A percentile compares a stretch with the other conserved stretches of the same genome.
Evolutionary conservation across 2,113 vertebrate genomes (phyloP).

Genomic region (Alosa alosa): DNA sequence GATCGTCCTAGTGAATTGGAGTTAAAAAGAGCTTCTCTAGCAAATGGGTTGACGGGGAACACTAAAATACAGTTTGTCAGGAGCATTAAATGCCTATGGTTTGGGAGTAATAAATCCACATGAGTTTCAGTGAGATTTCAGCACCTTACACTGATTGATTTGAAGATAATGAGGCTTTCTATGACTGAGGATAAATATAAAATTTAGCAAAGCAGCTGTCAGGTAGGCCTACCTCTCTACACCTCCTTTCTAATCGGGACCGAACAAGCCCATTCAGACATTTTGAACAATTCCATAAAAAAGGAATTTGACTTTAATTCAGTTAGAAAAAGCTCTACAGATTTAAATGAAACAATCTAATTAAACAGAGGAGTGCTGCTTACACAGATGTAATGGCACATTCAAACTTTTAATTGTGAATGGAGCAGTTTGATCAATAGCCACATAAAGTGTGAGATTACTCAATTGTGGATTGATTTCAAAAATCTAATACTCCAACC

Average conservation of each 20-base stretch:
- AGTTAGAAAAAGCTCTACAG: background rate
- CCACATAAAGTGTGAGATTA: background rate
- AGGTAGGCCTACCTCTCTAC: too few species aligned
- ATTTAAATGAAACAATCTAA: background rate
- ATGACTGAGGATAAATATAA: too few species aligned
- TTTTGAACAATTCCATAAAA: too few species aligned
- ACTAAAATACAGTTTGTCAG: background rate
- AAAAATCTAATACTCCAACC: background rate
- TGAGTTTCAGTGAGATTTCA: too few species aligned
- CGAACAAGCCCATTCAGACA: too few species aligned
- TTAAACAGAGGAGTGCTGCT: background rate
- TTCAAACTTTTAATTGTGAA: background rate
- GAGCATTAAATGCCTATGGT: too few species aligned
- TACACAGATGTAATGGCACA: constrained; percentile 2
- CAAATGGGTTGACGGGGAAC: background rate
- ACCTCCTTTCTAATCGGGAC: too few species aligned
- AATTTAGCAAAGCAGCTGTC: too few species aligned
- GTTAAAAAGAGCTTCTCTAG: too few species aligned
- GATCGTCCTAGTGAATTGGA: background rate
- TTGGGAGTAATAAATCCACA: too few species aligned
- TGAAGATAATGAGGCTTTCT: too few species aligned
- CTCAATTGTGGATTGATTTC: background rate
- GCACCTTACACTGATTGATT: too few species aligned
- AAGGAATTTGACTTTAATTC: background rate
- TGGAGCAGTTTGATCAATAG: background rate